Conservation (phyloP, 1,140 invertebrate species). For the Drosophila ananassae region DNA sequence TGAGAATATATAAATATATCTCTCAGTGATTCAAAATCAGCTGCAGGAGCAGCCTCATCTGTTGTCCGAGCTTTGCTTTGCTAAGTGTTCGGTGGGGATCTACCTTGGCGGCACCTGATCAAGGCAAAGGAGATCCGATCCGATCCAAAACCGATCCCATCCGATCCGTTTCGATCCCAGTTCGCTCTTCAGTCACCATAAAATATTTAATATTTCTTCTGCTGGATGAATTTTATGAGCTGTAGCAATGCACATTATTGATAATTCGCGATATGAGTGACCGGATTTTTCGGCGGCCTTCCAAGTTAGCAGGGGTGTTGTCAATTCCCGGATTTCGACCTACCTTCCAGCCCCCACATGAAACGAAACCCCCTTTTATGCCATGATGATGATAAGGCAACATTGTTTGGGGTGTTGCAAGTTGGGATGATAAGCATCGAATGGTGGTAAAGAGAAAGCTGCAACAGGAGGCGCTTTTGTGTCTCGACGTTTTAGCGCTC, state of each 20-base stretch:
- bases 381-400: conserved; percentile 28
- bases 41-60: conserved; percentile 25
- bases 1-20: not conserved
- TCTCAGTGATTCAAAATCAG: not conserved
- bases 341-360: not conserved
- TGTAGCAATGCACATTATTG: conserved; percentile 80
- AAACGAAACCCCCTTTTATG: not conserved
- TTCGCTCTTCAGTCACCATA: conserved; percentile 46
- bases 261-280: conserved; percentile 66
- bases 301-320: conserved; percentile 65
- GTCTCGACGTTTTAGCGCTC: conserved; percentile 44
- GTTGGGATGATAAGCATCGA: conserved; percentile 60
- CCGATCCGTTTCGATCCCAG: conserved; percentile 5
- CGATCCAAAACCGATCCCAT: conserved; percentile 44
- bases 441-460: conserved; percentile 71
- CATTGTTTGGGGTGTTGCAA: conserved; percentile 73
- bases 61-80: conserved; percentile 61
- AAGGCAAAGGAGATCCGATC: conserved; percentile 58
- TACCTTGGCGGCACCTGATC: conserved; percentile 74
- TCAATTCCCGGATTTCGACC: conserved; percentile 48
- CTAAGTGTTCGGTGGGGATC: conserved; percentile 70
- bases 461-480: conserved; percentile 29
- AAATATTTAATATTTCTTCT: conserved; percentile 70
- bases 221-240: conserved; percentile 68
- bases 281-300: conserved; percentile 23